These are phyloP conservation scores for Hormaphis cornu DNA, from an alignment of 1,140 invertebrate species.

Conservation along the genomic window DNA sequence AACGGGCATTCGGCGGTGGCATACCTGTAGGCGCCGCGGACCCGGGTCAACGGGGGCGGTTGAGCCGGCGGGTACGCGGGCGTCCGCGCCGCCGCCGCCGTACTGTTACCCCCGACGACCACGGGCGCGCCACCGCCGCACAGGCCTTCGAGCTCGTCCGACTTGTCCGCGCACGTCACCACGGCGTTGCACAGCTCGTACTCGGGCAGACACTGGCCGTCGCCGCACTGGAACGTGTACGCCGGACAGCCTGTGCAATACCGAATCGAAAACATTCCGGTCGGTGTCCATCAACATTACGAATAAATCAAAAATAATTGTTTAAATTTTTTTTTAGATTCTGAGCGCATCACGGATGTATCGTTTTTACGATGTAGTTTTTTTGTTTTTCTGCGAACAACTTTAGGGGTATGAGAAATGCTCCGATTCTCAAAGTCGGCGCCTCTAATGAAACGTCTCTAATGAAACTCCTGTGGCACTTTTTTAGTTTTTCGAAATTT, in stretches of 20 bases:
- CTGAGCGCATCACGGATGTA: too few relatives aligned
- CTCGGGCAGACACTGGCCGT: slow-evolving; percentile 74
- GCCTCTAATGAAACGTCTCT: too few relatives aligned
- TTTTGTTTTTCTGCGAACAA: too few relatives aligned
- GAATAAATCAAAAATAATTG: not conserved
- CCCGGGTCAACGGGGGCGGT: slow-evolving; percentile 52
- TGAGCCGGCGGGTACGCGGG: slow-evolving; percentile 71
- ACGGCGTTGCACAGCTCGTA: slow-evolving; percentile 86
- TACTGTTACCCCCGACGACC: slow-evolving; percentile 37
- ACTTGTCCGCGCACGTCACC: slow-evolving; percentile 70
- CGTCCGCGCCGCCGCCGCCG: slow-evolving; percentile 63
- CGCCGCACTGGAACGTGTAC: slow-evolving; percentile 68
- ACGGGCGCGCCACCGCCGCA: slow-evolving; percentile 44
- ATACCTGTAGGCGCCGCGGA: slow-evolving; percentile 35
- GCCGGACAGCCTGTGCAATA: slow-evolving; percentile 53
- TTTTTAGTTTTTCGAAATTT: too few relatives aligned
- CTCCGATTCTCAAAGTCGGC: too few relatives aligned
- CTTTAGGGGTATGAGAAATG: too few relatives aligned
- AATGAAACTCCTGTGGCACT: too few relatives aligned
- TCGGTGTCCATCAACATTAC: not conserved
- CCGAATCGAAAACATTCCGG: not conserved
- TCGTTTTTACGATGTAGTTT: too few relatives aligned
- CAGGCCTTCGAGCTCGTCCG: slow-evolving; percentile 67
- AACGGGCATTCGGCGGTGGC: slow-evolving; percentile 55
- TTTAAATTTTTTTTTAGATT: too few relatives aligned